Conservation (phyloP, 2,888 invertebrate genomes). For the Zhuqinia jingwanae region DNA sequence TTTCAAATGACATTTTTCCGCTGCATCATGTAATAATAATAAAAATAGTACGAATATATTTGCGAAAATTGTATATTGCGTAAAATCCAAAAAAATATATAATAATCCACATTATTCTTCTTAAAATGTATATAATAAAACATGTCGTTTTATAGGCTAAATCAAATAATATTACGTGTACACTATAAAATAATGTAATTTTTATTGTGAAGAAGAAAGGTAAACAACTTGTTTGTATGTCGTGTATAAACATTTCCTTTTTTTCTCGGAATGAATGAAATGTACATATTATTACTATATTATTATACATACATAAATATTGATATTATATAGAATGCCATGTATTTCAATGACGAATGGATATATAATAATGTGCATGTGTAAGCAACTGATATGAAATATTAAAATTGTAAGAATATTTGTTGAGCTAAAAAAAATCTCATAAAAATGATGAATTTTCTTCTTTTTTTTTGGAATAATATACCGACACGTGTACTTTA, state of each 20-base stretch:
- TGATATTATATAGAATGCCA: neutral
- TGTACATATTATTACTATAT: neutral
- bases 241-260: neutral
- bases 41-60: no score
- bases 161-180: no score
- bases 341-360: neutral
- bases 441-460: neutral
- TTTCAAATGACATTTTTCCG: no score
- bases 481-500: no score
- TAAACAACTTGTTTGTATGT: neutral
- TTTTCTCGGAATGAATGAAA: neutral
- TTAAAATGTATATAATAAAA: no score
- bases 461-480: neutral
- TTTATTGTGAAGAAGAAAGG: neutral
- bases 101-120: no score
- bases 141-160: no score
- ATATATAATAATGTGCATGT: neutral
- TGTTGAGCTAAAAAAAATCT: constrained; percentile 29
- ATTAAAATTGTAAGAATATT: constrained; percentile 34
- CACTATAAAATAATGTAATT: neutral
- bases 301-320: neutral
- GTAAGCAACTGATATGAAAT: constrained; percentile 20
- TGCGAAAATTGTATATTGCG: no score
- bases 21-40: no score
- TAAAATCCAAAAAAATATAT: no score